Evolutionary conservation across 2,888 invertebrate species (phyloP).

Genomic region (Acleris holmiana): DNA sequence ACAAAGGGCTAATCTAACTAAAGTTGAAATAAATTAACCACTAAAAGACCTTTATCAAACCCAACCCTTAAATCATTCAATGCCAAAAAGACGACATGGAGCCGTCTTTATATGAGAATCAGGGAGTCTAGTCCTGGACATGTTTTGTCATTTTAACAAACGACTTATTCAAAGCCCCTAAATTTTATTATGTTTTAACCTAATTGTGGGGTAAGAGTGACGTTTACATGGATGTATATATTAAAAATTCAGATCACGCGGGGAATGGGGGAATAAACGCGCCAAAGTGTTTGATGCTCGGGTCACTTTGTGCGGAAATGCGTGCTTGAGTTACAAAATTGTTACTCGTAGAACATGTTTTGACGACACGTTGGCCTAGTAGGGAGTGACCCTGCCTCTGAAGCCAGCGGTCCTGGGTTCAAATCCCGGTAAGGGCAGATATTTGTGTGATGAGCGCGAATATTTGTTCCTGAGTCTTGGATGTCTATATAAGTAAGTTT

Average conservation of each 20-base stretch:
- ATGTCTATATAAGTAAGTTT: too few species aligned
- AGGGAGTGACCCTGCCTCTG: too few species aligned
- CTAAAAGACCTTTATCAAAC: constrained; percentile 28
- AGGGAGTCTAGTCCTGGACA: too few species aligned
- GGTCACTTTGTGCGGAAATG: constrained; percentile 5
- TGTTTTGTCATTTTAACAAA: too few species aligned
- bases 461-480: too few species aligned
- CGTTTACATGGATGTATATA: neutral
- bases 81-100: too few species aligned
- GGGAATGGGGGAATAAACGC: constrained; percentile 12
- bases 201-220: constrained; percentile 19
- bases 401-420: too few species aligned
- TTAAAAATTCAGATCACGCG: constrained; percentile 24
- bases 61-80: neutral
- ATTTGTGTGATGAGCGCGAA: too few species aligned
- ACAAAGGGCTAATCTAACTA: constrained; percentile 22
- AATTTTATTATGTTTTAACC: neutral
- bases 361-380: too few species aligned
- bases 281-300: constrained; percentile 5
- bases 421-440: too few species aligned
- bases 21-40: constrained; percentile 28
- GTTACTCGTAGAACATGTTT: too few species aligned
- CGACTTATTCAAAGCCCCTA: neutral
- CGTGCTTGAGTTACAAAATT: neutral
- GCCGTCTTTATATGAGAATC: too few species aligned